Evolutionary conservation across 2,888 invertebrate genomes (phyloP).

Genomic region (Tridacna gigas): DNA sequence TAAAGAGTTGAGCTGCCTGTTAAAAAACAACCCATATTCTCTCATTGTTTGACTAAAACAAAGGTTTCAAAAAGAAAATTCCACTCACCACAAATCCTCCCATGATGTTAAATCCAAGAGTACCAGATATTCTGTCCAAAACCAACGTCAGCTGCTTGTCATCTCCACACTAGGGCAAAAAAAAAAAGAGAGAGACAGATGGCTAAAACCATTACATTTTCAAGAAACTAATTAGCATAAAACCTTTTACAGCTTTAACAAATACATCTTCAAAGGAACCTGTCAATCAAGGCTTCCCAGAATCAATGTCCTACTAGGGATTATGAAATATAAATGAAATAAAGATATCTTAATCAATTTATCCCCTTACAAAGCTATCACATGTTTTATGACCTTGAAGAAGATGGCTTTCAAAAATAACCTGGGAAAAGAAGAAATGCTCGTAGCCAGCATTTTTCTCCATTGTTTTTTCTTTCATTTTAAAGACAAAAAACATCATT

Average conservation of each 20-base stretch:
- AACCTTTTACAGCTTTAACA: constrained; percentile 23
- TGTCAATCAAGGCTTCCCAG: constrained; percentile 19
- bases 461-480: not conserved
- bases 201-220: constrained; percentile 29
- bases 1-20: too few relatives aligned
- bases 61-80: not conserved
- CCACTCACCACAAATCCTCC: constrained; percentile 76
- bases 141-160: constrained; percentile 67
- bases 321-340: constrained; percentile 33
- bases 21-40: too few relatives aligned
- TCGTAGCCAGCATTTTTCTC: not conserved
- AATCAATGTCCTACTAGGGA: constrained; percentile 18
- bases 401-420: not conserved
- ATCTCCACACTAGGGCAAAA: constrained; percentile 54
- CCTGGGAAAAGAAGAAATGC: constrained; percentile 3
- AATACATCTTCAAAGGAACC: constrained; percentile 21
- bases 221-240: constrained; percentile 28
- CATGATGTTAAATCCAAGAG: constrained; percentile 80
- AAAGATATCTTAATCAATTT: constrained; percentile 23
- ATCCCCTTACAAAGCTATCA: not conserved
- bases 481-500: too few relatives aligned
- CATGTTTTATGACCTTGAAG: not conserved
- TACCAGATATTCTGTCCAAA: constrained; percentile 70
- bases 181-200: constrained; percentile 16
- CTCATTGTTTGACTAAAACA: too few relatives aligned